These are phyloP conservation scores for Pentalonia nigronervosa DNA, from an alignment of 1,140 invertebrate species.

Conservation along the genomic window DNA sequence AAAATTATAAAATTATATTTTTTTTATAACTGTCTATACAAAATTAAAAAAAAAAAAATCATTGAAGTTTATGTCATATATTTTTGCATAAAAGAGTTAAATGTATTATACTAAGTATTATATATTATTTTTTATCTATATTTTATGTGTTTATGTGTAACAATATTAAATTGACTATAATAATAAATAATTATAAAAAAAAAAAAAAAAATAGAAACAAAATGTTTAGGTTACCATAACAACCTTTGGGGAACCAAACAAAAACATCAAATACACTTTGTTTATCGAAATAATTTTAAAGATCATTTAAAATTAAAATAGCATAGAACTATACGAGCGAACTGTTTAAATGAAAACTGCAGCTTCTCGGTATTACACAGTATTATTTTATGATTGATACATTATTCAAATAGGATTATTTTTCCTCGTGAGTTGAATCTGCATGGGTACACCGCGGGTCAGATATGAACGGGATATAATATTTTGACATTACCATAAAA, in stretches of 20 bases:
- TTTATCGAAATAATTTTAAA: neutral
- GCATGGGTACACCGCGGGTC: neutral
- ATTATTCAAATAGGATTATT: slow-evolving; percentile 13
- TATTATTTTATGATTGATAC: neutral
- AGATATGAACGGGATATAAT: neutral
- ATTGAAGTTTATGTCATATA: neutral
- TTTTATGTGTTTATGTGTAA: neutral
- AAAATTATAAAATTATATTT: neutral
- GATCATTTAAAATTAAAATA: neutral
- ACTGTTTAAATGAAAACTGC: neutral
- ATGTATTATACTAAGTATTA: neutral
- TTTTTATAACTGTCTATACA: neutral
- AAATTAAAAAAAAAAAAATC: neutral
- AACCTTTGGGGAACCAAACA: slow-evolving; percentile 11
- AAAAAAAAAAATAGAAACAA: neutral
- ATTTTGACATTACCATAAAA: neutral
- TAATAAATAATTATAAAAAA: neutral
- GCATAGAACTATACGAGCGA: neutral
- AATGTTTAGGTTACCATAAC: slow-evolving; percentile 20
- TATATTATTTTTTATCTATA: neutral
- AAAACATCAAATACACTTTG: slow-evolving; percentile 16
- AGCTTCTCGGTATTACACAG: neutral
- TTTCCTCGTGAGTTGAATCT: neutral
- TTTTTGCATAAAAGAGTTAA: neutral
- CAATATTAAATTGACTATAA: neutral